These are phyloP conservation scores for Lepisosteus osseus DNA, from an alignment of 2,113 vertebrate genomes.

Conservation along the genomic window DNA sequence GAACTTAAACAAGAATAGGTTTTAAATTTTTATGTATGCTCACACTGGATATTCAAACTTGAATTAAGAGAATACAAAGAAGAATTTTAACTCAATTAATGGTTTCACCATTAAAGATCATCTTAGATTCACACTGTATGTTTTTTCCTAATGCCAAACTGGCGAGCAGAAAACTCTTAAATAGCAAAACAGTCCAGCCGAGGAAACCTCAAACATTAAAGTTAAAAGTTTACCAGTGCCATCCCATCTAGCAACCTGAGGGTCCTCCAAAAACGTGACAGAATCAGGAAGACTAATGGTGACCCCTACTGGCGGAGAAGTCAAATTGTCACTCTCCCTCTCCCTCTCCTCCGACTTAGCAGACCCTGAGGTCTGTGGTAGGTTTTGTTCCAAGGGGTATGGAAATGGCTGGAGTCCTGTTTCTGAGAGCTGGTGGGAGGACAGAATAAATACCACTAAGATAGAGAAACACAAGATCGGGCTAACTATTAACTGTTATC, in stretches of 20 bases:
- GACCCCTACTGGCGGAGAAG: conserved; percentile 53
- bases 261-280: conserved; percentile 71
- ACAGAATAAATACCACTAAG: not conserved
- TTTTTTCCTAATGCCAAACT: no score
- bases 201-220: not conserved
- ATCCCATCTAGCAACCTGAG: conserved; percentile 80
- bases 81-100: no score
- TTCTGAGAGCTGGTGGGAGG: conserved; percentile 55
- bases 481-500: no score
- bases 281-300: conserved; percentile 57
- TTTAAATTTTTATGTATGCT: no score
- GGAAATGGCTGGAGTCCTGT: conserved; percentile 62
- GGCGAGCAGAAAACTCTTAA: no score
- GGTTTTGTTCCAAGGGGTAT: conserved; percentile 51
- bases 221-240: conserved; percentile 55
- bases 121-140: no score
- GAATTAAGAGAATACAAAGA: no score
- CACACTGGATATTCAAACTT: no score
- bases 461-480: no score
- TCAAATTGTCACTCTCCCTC: conserved; percentile 28
- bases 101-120: no score
- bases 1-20: no score
- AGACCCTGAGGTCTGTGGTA: conserved; percentile 18
- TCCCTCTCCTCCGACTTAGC: conserved; percentile 32
- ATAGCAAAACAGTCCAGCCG: no score